These are phyloP conservation scores for Hestina assimilis DNA, from an alignment of 1,140 invertebrate genomes.

Conservation along the genomic window DNA sequence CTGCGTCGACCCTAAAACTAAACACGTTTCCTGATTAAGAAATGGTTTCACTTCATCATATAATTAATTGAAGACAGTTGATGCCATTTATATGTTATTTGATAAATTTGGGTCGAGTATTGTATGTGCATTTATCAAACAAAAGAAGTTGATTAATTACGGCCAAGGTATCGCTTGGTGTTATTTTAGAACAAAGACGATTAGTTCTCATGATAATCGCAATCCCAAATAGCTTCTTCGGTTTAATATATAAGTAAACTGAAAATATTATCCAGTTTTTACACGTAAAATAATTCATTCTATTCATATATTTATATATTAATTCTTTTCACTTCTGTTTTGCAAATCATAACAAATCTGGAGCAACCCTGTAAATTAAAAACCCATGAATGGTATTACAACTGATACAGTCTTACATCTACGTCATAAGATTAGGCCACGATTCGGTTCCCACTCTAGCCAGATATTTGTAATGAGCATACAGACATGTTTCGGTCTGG, in stretches of 20 bases:
- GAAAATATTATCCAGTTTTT: too few species aligned
- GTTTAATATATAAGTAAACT: background rate
- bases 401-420: too few species aligned
- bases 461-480: too few species aligned
- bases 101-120: constrained; percentile 24
- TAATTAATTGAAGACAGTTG: constrained; percentile 3
- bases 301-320: too few species aligned
- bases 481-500: too few species aligned
- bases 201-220: constrained; percentile 46
- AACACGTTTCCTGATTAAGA: constrained; percentile 4
- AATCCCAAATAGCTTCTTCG: constrained; percentile 19
- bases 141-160: constrained; percentile 51
- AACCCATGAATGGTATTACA: too few species aligned
- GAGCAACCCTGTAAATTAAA: too few species aligned
- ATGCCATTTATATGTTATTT: constrained; percentile 4
- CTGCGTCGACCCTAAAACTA: background rate
- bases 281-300: too few species aligned
- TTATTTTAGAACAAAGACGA: constrained; percentile 43
- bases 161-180: constrained; percentile 40
- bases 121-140: constrained; percentile 31
- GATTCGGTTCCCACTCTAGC: too few species aligned
- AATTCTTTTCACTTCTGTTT: too few species aligned
- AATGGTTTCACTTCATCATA: background rate
- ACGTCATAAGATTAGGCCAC: too few species aligned
- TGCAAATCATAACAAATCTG: too few species aligned